Percentiles rank a stretch among this genome's conserved stretches.
Conservation (phyloP, 2,797 vertebrate species). For the Psittacula derbiana region DNA sequence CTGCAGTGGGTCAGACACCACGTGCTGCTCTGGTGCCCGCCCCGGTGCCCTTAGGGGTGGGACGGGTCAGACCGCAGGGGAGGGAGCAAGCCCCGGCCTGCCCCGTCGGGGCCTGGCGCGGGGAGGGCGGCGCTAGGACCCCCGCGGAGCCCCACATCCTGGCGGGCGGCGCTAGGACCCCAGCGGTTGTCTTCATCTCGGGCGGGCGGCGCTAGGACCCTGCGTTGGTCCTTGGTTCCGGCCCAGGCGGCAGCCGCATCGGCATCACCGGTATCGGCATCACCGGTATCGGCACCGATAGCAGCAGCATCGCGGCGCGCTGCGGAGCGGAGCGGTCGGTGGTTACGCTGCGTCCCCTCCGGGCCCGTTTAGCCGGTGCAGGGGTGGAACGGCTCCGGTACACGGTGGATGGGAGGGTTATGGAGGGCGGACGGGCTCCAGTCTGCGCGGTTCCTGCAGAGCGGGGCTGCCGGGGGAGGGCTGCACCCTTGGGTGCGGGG, state of each 20-base stretch:
- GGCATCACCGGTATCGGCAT: background rate
- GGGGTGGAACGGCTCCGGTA: background rate
- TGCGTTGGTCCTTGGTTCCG: background rate
- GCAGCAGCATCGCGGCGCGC: background rate
- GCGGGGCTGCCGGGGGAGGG: background rate
- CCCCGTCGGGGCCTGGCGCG: background rate
- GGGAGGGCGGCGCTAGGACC: background rate
- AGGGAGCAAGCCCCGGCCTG: too few species aligned
- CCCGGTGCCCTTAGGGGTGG: background rate
- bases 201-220: background rate
- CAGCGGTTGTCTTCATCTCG: accelerated
- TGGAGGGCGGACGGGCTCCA: background rate
- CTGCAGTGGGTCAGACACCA: background rate
- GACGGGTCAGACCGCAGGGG: background rate
- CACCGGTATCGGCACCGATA: too few species aligned
- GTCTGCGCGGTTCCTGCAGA: background rate
- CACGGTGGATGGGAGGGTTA: background rate
- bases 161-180: background rate
- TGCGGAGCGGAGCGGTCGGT: background rate
- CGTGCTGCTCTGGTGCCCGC: background rate
- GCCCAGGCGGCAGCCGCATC: background rate
- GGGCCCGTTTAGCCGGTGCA: background rate
- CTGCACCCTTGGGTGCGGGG: background rate
- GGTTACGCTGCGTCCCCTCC: background rate
- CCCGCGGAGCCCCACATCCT: accelerated